Evolutionary conservation across 2,797 vertebrate species (phyloP).

Genomic region (Phoebastria nigripes): DNA sequence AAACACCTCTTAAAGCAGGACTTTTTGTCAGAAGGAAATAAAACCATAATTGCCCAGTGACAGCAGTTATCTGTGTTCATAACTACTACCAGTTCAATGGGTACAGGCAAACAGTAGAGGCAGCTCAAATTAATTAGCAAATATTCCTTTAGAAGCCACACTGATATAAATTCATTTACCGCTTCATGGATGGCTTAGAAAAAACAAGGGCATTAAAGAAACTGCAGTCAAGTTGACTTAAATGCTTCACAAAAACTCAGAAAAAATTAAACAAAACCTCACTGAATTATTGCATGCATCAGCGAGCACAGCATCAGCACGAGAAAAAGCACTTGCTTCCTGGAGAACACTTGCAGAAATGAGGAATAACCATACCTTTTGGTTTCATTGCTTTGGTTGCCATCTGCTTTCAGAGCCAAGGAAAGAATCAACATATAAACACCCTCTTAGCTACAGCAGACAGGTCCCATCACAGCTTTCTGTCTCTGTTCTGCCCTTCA

Average conservation of each 20-base stretch:
- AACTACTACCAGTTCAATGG: background rate
- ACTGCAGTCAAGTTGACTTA: background rate
- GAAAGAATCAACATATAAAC: background rate
- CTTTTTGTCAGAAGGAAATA: background rate
- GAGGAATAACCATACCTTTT: background rate
- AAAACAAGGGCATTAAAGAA: background rate
- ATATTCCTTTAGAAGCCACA: background rate
- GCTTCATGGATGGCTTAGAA: background rate
- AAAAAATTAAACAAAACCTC: background rate
- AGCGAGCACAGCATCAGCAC: background rate
- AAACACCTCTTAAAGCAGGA: background rate
- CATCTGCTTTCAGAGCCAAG: background rate
- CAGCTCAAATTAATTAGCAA: background rate
- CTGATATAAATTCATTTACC: background rate
- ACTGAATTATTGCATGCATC: background rate
- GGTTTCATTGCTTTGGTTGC: background rate
- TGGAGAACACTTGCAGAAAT: background rate
- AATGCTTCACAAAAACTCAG: background rate
- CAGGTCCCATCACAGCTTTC: background rate
- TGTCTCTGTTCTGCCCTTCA: rapidly evolving
- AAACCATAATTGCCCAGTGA: background rate
- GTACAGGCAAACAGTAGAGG: background rate
- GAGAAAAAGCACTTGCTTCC: background rate
- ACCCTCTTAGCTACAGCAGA: rapidly evolving
- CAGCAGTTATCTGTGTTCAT: background rate